Evolutionary conservation across 2,888 invertebrate genomes (phyloP).

Genomic region (Cybosia mesomella): DNA sequence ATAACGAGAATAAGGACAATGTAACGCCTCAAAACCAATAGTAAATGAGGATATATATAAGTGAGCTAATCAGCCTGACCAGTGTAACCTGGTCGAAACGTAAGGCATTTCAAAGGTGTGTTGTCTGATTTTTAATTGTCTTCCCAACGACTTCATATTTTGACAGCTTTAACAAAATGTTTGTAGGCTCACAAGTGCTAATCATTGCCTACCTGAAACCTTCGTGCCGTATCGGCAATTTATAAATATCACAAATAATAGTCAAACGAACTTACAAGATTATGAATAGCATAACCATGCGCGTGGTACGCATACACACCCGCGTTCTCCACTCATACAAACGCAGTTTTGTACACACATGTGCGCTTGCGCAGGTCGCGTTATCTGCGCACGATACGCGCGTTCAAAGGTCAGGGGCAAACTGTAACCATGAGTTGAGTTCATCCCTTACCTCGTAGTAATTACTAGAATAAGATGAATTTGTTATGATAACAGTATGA

Average conservation of each 20-base stretch:
- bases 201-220: neutral
- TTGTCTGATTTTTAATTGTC: neutral
- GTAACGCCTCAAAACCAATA: too few relatives aligned
- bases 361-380: constrained; percentile 45
- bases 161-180: too few relatives aligned
- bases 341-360: constrained; percentile 14
- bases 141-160: neutral
- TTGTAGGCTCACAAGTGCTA: neutral
- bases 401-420: constrained; percentile 58
- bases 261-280: constrained; percentile 14
- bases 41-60: too few relatives aligned
- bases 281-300: constrained; percentile 29
- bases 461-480: constrained; percentile 2
- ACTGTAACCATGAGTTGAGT: constrained; percentile 34
- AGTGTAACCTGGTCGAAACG: too few relatives aligned
- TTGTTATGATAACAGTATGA: neutral
- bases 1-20: too few relatives aligned
- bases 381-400: constrained; percentile 56
- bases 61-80: too few relatives aligned
- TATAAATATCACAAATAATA: constrained; percentile 17
- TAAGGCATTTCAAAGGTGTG: neutral
- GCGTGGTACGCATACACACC: constrained; percentile 30
- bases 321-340: neutral
- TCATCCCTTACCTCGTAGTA: constrained; percentile 28
- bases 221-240: neutral